Base-by-base conservation (phyloP, 1,140 invertebrate genomes). In the Bombus haemorrhoidalis region DNA sequence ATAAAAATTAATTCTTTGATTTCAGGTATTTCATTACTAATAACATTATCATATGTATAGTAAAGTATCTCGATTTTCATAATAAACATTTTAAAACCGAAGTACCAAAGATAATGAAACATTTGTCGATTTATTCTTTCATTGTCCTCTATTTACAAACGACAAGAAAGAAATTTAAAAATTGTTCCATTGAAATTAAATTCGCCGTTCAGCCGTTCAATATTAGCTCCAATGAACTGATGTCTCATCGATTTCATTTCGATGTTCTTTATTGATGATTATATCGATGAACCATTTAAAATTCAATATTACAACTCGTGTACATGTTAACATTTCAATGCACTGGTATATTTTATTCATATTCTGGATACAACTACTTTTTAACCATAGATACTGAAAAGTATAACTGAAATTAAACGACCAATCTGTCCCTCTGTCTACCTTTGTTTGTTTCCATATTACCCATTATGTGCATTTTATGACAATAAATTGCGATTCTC, bases 341-440 rank as follows among this genome's bases (percentile, higher is more conserved):
- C 28, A 64, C 22, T 22, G 59, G 39, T 25, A 6, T 5, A 15
- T 53, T 53, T 79, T 68, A 79, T 79, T 68, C 28, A n/a, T 66
- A 57, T 10, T 9, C 43, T n/a, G 13, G 0, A 28, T 68, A 18
- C 39, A 12, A 28, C 10, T 10, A 10, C n/a, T 28, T 25, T 37
- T 76, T 13, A 39, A 18, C 47, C 47, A 53, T 53, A 37, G 32
- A 5, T 2, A 9, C 8, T 39, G n/a, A 34, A 34, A 47, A 47
- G 22, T 66, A 37, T 37, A 12, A 75, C 74, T 5, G 22, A 43
- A 83, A 83, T 83, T 28, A 37, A n/a, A 47, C 28, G 73, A 83
- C 53, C n/a, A 53, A 66, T 25, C 78, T n/a, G 47, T 53, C 2
- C 39, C 25, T 76, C 28, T 18, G 25, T 47, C 12, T 6, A 1